A percentile compares a stretch with the other conserved stretches of the same genome.
These are phyloP conservation scores for Dryobates pubescens DNA, from an alignment of 2,797 vertebrate genomes.

Conservation along the genomic window DNA sequence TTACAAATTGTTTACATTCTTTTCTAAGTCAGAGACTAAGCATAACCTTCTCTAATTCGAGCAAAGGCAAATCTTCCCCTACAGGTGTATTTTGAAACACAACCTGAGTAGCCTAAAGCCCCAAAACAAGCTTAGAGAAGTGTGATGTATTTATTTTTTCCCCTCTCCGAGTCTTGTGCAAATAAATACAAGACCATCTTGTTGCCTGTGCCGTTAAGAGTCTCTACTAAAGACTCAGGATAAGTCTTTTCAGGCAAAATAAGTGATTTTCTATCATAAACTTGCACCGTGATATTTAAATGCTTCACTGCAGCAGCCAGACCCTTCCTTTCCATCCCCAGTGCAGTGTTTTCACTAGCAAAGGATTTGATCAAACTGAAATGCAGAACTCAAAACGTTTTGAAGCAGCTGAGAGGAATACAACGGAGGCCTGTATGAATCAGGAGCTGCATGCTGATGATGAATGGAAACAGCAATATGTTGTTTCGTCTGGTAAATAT, in stretches of 20 bases:
- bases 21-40: too few species aligned
- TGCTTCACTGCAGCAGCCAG: background rate
- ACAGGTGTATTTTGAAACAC: background rate
- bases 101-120: background rate
- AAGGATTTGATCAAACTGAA: background rate
- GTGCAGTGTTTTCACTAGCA: background rate
- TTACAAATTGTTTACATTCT: too few species aligned
- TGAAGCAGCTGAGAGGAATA: slow-evolving; percentile 27
- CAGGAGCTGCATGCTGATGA: background rate
- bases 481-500: slow-evolving; percentile 30
- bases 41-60: too few species aligned
- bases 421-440: background rate
- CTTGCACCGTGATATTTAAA: background rate
- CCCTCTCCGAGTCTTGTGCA: background rate
- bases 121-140: background rate
- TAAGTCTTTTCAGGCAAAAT: background rate
- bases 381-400: slow-evolving; percentile 12
- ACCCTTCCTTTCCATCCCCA: background rate
- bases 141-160: background rate
- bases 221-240: background rate
- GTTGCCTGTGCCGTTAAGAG: background rate
- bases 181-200: background rate
- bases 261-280: background rate
- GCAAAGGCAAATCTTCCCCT: too few species aligned
- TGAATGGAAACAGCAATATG: slow-evolving; percentile 22